Evolutionary conservation across 2,888 invertebrate species (phyloP), one percentile per base, ranked within the genome.

Genomic region (Conops quadrifasciatus): DNA sequence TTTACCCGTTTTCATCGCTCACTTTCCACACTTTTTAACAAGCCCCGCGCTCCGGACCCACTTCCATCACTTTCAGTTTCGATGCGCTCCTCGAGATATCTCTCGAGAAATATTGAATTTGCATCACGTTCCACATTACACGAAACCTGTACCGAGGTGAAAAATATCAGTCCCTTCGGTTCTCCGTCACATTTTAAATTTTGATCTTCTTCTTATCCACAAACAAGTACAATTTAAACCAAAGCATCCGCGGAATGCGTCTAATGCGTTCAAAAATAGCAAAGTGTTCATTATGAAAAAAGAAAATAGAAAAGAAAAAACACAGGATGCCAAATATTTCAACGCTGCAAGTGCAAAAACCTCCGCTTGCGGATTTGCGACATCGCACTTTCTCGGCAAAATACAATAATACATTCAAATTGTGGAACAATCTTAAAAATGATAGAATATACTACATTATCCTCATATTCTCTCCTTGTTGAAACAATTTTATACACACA

Each of bases 191-290:
- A n/a, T 49, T 49, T 49, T 49, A 15, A n/a, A 19, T 49, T 49
- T 16, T 16, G 19, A 53, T 21, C 2, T 9, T 19, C 9, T 49
- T 21, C 11, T 9, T 19, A 30, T 62, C 43, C 21, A 7, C 51
- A 47, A 58, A 67, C 47, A 47, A 49, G 43, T 51, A n/a, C 67
- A 67, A 67, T 49, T 62, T 62, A 60, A 68, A 19, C 51, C 69
- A 63, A 73, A 79, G 80, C 74, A 80, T 80, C 72, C 76, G 65
- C 79, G 76, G 80, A 80, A 80, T 80, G 80, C 75, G 74, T 71
- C 71, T 71, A 66, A 71, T 59, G 69, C 70, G 76, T 74, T 77
- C 75, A 69, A 77, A 79, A 80, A 80, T 80, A 80, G 75, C 74
- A n/a, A 80, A 80, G 80, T 65, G 65, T 28, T 65, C 47, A 24